Base-by-base conservation (phyloP, 2,888 invertebrate species). In the Celastrina argiolus region DNA sequence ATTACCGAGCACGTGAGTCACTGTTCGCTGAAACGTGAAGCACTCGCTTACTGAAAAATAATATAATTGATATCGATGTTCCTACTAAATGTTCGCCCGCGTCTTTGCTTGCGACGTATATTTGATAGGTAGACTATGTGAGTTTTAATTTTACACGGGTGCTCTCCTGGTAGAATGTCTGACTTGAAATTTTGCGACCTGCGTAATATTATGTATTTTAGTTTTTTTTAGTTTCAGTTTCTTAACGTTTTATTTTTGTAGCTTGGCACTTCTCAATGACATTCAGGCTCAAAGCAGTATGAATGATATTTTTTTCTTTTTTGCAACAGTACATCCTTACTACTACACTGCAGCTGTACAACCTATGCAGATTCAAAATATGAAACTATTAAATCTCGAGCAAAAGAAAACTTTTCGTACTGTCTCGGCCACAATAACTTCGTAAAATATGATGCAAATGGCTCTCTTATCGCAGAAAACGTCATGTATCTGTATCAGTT, bases 1-100 rank as follows among this genome's bases (percentile, higher is more conserved):
- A 79, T 77, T 78, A 76, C 73, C 73, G 72, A 74, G 36, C 36
- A 61, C 83, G 81, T 87, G 76, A 87, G 79, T 87, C 75, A 70
- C 69, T 68, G 69, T 87, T 83, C 83, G 75, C 81, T 84, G 87
- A 83, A 86, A 81, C 77, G 79, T 86, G 85, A 84, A 83, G 76
- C 83, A 81, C 74, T 68, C 59, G 45, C 31, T 34, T 18, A 59
- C 66, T 66, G 66, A 66, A 66, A 66, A 59, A 66, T 66, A 66
- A 18, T 66, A 66, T 26, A 28, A 34, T 64, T 26, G 16, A 64
- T 65, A 58, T 36, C 2, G 6, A 5, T 56, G 56, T 22, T 56
- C 22, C 26, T 18, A 14, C 31, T 16, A n/a, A 36, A 31, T 31
- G 31, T 31, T 31, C 7, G 31, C 7, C 31, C 31, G 31, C 31